phyloP scores from a whole-genome alignment of 2,888 invertebrate species.

The Campopleginae sp. region DNA sequence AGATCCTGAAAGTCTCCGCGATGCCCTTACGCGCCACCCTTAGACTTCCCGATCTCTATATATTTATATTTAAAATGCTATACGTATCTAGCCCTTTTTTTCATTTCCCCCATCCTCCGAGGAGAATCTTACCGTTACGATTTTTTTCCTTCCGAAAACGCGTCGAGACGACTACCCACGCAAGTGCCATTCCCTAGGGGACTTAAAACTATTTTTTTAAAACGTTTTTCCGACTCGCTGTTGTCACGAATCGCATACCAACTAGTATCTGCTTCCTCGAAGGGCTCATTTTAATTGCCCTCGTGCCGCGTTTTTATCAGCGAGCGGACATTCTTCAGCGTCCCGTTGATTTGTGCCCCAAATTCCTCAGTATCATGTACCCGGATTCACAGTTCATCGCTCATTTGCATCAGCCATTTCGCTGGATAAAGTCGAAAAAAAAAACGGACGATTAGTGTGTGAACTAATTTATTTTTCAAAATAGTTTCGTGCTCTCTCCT shows the following conservation, averaged over 20 bases:
- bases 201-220: conserved; percentile 71
- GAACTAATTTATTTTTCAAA: conserved; percentile 6
- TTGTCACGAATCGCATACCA: conserved; percentile 74
- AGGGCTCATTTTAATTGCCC: conserved; percentile 65
- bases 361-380: conserved; percentile 3
- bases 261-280: conserved; percentile 66
- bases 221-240: conserved; percentile 24
- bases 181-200: conserved; percentile 72
- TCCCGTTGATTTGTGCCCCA: conserved; percentile 23
- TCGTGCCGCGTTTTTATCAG: conserved; percentile 10
- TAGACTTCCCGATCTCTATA: conserved; percentile 30
- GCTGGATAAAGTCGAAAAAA: background rate
- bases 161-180: conserved; percentile 42
- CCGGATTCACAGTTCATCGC: conserved; percentile 16
- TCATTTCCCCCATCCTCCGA: conserved; percentile 47
- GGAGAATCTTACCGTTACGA: conserved; percentile 41
- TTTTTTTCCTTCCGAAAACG: conserved; percentile 46
- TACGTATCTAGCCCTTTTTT: conserved; percentile 46
- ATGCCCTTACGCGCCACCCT: conserved; percentile 53
- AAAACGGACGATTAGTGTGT: background rate
- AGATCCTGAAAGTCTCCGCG: conserved; percentile 52
- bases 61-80: conserved; percentile 10
- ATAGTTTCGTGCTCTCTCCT: background rate
- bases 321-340: conserved; percentile 32
- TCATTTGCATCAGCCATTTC: conserved; percentile 9